phyloP scores from a whole-genome alignment of 2,113 vertebrate genomes.

The Hippocampus barbouri region DNA sequence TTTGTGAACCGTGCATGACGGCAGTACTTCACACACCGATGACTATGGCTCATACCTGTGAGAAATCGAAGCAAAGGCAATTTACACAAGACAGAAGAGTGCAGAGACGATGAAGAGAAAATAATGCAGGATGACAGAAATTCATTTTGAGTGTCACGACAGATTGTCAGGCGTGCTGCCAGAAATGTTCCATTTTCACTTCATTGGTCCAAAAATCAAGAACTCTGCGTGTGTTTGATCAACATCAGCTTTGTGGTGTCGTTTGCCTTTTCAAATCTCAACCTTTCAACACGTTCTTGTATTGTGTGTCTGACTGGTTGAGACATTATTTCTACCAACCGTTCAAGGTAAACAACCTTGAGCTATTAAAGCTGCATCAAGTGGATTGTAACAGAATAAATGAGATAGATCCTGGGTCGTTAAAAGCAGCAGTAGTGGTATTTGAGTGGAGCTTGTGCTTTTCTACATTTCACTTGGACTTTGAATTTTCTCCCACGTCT shows the following conservation, averaged over 20 bases:
- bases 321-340: not conserved
- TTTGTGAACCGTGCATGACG: not conserved
- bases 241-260: too few species aligned
- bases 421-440: conserved; percentile 10
- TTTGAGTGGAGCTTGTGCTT: conserved; percentile 9
- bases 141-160: not conserved
- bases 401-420: not conserved
- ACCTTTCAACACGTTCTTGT: not conserved
- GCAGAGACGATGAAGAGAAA: not conserved
- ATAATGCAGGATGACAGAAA: not conserved
- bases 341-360: not conserved
- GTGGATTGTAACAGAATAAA: conserved; percentile 20
- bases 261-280: not conserved
- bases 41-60: not conserved
- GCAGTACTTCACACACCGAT: not conserved
- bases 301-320: not conserved
- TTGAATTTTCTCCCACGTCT: not conserved
- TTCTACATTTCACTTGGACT: not conserved
- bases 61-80: not conserved
- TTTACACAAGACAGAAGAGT: not conserved
- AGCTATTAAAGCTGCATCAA: conserved; percentile 17
- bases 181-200: not conserved
- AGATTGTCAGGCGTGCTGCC: not conserved
- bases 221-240: too few species aligned
- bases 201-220: not conserved